Conservation (phyloP, 2,888 invertebrate genomes). For the Ornithoptera alexandrae region DNA sequence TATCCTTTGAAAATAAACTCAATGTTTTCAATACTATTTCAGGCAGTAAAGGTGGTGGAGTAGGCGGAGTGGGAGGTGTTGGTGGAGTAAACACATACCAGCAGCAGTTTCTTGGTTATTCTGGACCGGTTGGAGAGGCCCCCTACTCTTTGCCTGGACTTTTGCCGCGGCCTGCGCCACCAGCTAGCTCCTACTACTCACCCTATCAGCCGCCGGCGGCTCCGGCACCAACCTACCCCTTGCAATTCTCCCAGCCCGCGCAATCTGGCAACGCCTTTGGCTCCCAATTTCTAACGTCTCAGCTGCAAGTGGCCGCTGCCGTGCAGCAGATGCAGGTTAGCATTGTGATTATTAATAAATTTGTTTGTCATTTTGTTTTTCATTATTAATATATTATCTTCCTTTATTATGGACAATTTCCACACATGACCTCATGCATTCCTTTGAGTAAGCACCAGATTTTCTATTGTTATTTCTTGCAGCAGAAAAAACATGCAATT, state of each 20-base stretch:
- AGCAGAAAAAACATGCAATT: too few relatives aligned
- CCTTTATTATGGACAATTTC: too few relatives aligned
- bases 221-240: constrained; percentile 81
- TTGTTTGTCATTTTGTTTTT: background rate
- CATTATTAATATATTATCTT: background rate
- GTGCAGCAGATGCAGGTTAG: constrained; percentile 75
- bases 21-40: background rate
- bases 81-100: constrained; percentile 74
- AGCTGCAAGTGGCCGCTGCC: constrained; percentile 71
- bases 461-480: too few relatives aligned
- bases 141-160: constrained; percentile 71
- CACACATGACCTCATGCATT: too few relatives aligned
- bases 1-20: background rate
- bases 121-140: constrained; percentile 68
- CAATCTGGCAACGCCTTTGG: constrained; percentile 71
- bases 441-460: too few relatives aligned
- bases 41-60: constrained; percentile 59
- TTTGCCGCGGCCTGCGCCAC: constrained; percentile 71
- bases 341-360: background rate
- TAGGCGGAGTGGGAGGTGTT: constrained; percentile 63
- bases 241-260: constrained; percentile 82
- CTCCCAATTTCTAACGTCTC: constrained; percentile 71
- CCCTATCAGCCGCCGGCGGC: constrained; percentile 74
- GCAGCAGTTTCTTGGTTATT: constrained; percentile 75
- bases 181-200: constrained; percentile 73